Base-by-base conservation (phyloP, 2,113 vertebrate genomes). In the Rattus norvegicus region DNA sequence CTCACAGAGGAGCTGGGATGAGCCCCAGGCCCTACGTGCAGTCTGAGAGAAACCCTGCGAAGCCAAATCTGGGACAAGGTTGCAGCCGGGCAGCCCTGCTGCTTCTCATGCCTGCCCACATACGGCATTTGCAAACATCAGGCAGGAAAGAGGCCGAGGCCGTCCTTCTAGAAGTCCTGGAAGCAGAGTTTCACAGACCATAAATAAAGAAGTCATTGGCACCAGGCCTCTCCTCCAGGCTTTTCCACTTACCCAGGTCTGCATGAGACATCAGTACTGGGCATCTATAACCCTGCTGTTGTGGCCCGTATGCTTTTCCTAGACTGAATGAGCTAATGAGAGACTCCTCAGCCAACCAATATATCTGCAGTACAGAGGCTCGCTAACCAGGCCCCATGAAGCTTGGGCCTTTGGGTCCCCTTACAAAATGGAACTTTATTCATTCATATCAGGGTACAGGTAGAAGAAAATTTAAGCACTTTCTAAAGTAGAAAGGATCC, bases 401-500 rank as follows among this genome's bases (percentile, higher is more conserved):
- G 43, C 75, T 73, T 70, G 20, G 16, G 13, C 1, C 3, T 73
- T 63, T 36, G 49, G 39, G 47, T 36, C 24, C 39, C 72, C 49
- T 76, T n/a, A 73, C 61, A 75, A 22, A 56, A 33, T 28, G 4
- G 17, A 61, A 47, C 43, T 69, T 73, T 36, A 43, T 43, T 43
- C 43, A 28, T 30, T 89, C 7, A 19, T 4, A 0, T 0, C 2
- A 14, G n/a, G 47, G 56, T 13, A 2, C 16, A n/a, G 6, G 28
- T 36, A 3, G 36, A 69, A 4, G 20, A 49, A 63, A 36, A 14
- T 19, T n/a, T 43, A 26, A 52, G 36, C 7, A 7, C 39, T 85
- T 67, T 33, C 70, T n/a, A 24, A 54, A 93, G 7, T 0, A 5
- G 67, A 80, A 36, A 11, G 24, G 8, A 33, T 14, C 12, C 14